phyloP scores from a whole-genome alignment of 2,797 vertebrate genomes.

The Vultur gryphus region DNA sequence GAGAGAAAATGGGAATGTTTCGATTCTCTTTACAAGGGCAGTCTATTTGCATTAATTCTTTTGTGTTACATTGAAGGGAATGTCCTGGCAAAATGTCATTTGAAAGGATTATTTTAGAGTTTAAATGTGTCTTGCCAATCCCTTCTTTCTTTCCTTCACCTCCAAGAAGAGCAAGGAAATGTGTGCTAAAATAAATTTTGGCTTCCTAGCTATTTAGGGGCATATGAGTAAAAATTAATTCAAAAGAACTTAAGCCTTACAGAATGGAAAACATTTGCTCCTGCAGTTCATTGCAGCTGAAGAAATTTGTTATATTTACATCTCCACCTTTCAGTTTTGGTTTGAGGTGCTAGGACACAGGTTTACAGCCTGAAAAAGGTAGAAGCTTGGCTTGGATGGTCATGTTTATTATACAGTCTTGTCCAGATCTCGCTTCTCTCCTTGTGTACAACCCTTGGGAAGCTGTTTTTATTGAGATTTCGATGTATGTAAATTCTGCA shows the following conservation, averaged over 20 bases:
- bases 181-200: background rate
- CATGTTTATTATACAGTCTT: background rate
- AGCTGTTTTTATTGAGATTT: conserved; percentile 4
- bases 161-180: background rate
- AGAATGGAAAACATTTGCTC: background rate
- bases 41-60: conserved; percentile 46
- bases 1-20: conserved; percentile 33
- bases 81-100: conserved; percentile 49
- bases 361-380: background rate
- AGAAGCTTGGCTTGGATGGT: background rate
- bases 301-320: background rate
- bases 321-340: background rate
- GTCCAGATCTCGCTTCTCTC: background rate
- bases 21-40: conserved; percentile 2
- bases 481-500: background rate
- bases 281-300: background rate
- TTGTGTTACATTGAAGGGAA: conserved; percentile 13
- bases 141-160: background rate
- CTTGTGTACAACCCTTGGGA: background rate
- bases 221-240: background rate
- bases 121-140: background rate
- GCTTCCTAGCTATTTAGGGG: background rate
- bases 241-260: background rate
- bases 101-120: conserved; percentile 53
- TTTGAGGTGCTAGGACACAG: background rate